Evolutionary conservation across 2,113 vertebrate genomes (phyloP), one percentile per base, ranked within the genome.

Genomic region (Phaethornis superciliosus): DNA sequence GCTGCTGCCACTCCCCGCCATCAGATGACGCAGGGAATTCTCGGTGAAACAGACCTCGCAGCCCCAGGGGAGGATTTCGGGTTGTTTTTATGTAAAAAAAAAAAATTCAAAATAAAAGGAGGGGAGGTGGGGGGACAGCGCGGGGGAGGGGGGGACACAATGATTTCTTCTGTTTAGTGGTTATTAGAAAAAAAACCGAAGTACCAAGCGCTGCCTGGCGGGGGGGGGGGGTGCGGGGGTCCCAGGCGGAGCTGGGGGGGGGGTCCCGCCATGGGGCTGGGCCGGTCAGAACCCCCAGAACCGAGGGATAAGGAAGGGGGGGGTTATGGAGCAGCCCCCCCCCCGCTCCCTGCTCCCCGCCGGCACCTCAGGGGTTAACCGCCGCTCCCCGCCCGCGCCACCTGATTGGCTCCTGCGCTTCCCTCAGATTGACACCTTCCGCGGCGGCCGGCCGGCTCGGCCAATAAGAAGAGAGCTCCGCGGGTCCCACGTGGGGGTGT

Each of bases 401-500:
- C 75, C 76, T 51, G 58, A 15, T 44, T 67, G 72, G 27, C 79
- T 46, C 68, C 24, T 46, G 67, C 7, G 37, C 75, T 70, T 75
- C 40, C 58, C 58, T 16, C 46, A 60, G 96, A 97, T 95, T 97
- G 96, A 96, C 96, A 89, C 44, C 67, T 60, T 47, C 44, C 51
- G 28, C 54, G 44, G 82, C 77, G 63, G 44, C 82, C 10, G 42
- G n/a, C 19, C 2, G 5, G 3, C 5, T 20, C 14, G 83, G 4
- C 96, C 96, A 97, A 97, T 97, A 7, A 32, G 3, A 0, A 69
- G 35, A n/a, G 21, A 6, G 28, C 27, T 12, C 21, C 0, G 2
- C 77, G 59, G 3, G 4, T 1, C 81, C 96, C 96, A 94, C 95
- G 94, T 94, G 96, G 94, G 91, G n/a, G 22, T 51, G 47, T 27